Conservation (phyloP, 2,888 invertebrate genomes). For the Drosophila koepferae region DNA sequence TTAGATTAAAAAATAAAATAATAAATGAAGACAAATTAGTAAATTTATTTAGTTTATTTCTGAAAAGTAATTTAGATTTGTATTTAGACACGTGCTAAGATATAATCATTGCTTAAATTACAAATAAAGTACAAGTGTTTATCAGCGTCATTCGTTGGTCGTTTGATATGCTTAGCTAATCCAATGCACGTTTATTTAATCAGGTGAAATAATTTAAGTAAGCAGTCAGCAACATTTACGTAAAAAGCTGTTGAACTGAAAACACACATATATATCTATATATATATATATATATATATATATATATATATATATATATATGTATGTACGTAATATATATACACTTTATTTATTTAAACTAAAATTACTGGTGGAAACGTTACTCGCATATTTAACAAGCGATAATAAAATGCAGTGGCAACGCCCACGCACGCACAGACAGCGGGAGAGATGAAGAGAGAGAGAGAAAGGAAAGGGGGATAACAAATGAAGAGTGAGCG, state of each 20-base stretch:
- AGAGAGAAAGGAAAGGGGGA: neutral
- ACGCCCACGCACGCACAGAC: slow-evolving; percentile 35
- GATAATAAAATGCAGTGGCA: slow-evolving; percentile 23
- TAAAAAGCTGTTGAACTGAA: slow-evolving; percentile 21
- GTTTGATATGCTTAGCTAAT: slow-evolving; percentile 16
- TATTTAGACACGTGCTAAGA: neutral
- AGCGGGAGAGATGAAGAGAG: neutral
- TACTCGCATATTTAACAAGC: slow-evolving; percentile 36
- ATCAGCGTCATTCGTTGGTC: slow-evolving; percentile 17
- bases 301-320: neutral
- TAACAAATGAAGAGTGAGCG: neutral
- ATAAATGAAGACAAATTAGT: too few species aligned
- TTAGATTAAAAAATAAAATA: too few species aligned
- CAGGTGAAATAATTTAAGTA: slow-evolving; percentile 13
- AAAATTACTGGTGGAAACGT: slow-evolving; percentile 53
- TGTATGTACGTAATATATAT: neutral
- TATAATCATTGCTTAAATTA: neutral
- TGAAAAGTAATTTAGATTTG: too few species aligned
- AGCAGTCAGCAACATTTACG: slow-evolving; percentile 42
- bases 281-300: too few species aligned
- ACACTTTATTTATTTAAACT: slow-evolving; percentile 24
- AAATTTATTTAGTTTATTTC: too few species aligned
- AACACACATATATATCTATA: neutral
- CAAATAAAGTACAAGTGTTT: slow-evolving; percentile 4
- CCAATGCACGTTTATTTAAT: slow-evolving; percentile 54